phyloP scores from a whole-genome alignment of 2,888 invertebrate genomes.

The Xylocampa areola region DNA sequence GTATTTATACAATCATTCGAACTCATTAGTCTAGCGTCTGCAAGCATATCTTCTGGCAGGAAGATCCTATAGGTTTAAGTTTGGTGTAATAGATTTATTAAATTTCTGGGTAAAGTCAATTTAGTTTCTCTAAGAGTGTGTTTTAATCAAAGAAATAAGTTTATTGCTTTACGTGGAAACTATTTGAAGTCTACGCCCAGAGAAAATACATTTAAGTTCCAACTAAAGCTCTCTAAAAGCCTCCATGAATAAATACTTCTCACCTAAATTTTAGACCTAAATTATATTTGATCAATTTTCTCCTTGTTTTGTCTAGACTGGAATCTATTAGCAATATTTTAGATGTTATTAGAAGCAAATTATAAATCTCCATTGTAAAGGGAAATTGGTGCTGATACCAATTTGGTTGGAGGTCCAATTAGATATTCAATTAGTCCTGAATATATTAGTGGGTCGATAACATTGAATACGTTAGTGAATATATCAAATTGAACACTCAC shows the following conservation, averaged over 20 bases:
- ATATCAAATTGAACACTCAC: constrained; percentile 40
- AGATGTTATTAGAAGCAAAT: constrained; percentile 38
- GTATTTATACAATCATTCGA: no score
- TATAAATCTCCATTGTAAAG: constrained; percentile 46
- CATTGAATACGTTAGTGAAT: constrained; percentile 40
- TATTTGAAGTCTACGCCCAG: background rate
- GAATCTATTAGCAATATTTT: constrained; percentile 42
- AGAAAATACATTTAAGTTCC: background rate
- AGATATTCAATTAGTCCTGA: constrained; percentile 58
- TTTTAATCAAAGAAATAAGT: constrained; percentile 1
- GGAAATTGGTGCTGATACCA: constrained; percentile 42
- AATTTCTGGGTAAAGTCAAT: no score
- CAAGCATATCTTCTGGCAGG: no score
- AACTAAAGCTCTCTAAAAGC: background rate
- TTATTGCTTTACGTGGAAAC: constrained; percentile 7
- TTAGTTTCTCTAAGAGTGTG: no score
- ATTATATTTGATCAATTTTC: constrained; percentile 18
- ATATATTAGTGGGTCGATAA: constrained; percentile 52
- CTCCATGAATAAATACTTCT: constrained; percentile 12
- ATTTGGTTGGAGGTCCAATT: constrained; percentile 44
- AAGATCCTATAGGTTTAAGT: no score
- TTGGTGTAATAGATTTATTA: no score
- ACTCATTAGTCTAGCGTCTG: no score
- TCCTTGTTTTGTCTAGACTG: constrained; percentile 27
- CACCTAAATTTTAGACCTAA: constrained; percentile 18